Percentiles rank a stretch among this genome's conserved stretches.
Conservation (phyloP, 1,140 invertebrate genomes). For the Steinernema khuongi region DNA sequence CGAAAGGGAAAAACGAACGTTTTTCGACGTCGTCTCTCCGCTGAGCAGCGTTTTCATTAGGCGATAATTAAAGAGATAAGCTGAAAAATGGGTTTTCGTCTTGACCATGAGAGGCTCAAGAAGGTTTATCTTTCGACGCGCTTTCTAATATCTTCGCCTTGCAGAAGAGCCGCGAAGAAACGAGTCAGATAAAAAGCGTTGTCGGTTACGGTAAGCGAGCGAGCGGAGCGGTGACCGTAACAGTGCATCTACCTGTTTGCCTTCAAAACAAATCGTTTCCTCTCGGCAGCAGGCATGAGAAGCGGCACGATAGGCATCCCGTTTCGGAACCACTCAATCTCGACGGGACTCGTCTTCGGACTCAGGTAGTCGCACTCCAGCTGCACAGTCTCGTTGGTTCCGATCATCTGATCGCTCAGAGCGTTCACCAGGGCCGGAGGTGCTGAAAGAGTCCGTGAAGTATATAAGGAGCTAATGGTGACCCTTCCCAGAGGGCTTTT, state of each 20-base stretch:
- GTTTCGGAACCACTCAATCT: constrained; percentile 33
- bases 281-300: constrained; percentile 27
- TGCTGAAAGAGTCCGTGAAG: constrained; percentile 16
- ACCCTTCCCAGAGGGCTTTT: not conserved
- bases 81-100: too few relatives aligned
- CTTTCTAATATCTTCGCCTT: too few relatives aligned
- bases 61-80: too few relatives aligned
- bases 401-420: constrained; percentile 20
- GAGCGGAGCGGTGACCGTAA: too few relatives aligned
- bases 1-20: too few relatives aligned
- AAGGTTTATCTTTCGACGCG: too few relatives aligned
- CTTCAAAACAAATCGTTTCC: constrained; percentile 22
- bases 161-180: too few relatives aligned
- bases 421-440: constrained; percentile 20
- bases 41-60: too few relatives aligned
- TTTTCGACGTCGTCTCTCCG: too few relatives aligned
- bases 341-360: constrained; percentile 23
- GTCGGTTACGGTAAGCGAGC: too few relatives aligned
- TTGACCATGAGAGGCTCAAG: too few relatives aligned
- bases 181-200: too few relatives aligned
- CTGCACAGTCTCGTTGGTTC: constrained; percentile 14
- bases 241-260: constrained; percentile 21
- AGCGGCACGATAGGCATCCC: constrained; percentile 27
- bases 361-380: not conserved
- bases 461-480: not conserved